These are phyloP conservation scores for Poeciliopsis presidionis DNA, from an alignment of 2,797 vertebrate species.

Conservation along the genomic window DNA sequence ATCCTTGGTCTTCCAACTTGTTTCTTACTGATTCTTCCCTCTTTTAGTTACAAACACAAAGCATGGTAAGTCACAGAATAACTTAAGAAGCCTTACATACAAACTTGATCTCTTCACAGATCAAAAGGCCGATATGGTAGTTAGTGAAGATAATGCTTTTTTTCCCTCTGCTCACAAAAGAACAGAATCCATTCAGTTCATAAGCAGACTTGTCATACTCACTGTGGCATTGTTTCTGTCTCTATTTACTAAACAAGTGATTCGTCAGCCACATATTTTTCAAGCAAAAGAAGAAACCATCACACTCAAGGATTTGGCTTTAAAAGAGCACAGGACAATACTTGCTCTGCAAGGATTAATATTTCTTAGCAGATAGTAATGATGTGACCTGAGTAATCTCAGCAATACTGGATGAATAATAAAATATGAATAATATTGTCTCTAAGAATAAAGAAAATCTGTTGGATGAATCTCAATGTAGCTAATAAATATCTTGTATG, in stretches of 20 bases:
- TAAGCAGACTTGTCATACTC: slow-evolving; percentile 15
- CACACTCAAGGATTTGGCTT: slow-evolving; percentile 1
- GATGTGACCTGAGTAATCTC: slow-evolving; percentile 24
- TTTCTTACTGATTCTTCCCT: slow-evolving; percentile 16
- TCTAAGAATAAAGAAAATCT: background rate
- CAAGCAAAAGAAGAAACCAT: background rate
- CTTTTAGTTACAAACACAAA: slow-evolving; percentile 13
- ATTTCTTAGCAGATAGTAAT: slow-evolving; percentile 11
- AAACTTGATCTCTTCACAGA: slow-evolving; percentile 15
- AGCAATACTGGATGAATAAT: background rate
- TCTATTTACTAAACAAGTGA: slow-evolving; percentile 10
- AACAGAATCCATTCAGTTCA: background rate
- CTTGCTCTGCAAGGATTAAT: background rate
- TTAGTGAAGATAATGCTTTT: slow-evolving; percentile 7
- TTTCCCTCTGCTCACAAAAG: slow-evolving; percentile 1
- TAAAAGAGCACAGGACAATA: slow-evolving; percentile 1
- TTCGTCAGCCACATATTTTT: slow-evolving; percentile 1
- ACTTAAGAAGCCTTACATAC: slow-evolving; percentile 44
- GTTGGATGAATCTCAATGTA: background rate
- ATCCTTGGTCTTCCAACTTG: background rate
- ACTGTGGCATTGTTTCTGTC: slow-evolving; percentile 9
- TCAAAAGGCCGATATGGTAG: slow-evolving; percentile 8
- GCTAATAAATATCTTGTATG: background rate
- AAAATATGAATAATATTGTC: background rate
- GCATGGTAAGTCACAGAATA: slow-evolving; percentile 37